Conservation (phyloP, 2,797 vertebrate species). For the Pyrocephalus nanus region DNA sequence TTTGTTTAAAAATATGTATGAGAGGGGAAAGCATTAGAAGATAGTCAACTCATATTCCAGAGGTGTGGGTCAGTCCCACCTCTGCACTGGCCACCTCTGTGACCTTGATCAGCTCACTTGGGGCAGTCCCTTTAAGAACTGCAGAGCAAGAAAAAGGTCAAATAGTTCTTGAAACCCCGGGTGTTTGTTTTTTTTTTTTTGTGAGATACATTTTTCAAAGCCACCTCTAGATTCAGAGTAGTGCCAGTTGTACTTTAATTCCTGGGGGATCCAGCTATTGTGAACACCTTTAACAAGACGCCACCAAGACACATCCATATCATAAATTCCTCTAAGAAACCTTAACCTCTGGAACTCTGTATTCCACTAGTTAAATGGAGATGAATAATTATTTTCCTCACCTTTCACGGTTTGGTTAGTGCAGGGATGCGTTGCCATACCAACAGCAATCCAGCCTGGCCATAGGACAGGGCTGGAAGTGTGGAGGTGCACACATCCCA, state of each 20-base stretch:
- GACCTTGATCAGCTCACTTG: not conserved
- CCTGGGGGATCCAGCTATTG: not conserved
- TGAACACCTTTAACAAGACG: not conserved
- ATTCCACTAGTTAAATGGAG: conserved; percentile 21
- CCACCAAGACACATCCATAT: not conserved
- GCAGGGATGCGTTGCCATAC: conserved; percentile 56
- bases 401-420: conserved; percentile 40
- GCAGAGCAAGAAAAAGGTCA: not conserved
- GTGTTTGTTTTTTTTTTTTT: not conserved
- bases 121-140: not conserved
- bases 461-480: not conserved
- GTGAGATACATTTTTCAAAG: not conserved
- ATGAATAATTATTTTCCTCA: conserved; percentile 57
- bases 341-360: not conserved
- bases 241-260: not conserved
- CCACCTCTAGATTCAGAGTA: not conserved
- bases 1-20: not conserved
- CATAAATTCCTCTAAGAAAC: not conserved
- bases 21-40: not conserved
- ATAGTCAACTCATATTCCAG: not conserved
- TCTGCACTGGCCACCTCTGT: not conserved
- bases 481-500: conserved; percentile 32
- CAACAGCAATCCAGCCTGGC: conserved; percentile 28
- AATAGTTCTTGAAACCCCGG: not conserved
- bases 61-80: not conserved